Evolutionary conservation across 2,888 invertebrate genomes (phyloP).

Genomic region (Tipula helvola): DNA sequence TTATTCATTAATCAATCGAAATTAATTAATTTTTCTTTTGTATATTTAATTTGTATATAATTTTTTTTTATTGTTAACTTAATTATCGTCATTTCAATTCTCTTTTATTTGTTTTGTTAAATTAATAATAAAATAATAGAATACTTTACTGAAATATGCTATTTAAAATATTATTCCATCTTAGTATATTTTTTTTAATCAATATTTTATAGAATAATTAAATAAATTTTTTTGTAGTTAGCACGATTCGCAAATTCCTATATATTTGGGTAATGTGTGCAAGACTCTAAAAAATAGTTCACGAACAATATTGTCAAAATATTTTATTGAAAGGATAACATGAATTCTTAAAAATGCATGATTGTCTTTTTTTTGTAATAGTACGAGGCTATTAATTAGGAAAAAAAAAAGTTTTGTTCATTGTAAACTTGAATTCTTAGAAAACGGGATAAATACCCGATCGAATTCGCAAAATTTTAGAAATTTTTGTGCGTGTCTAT

Average conservation of each 20-base stretch:
- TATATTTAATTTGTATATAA: neutral
- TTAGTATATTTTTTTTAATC: neutral
- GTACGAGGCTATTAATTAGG: neutral
- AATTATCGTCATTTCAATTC: conserved; percentile 4
- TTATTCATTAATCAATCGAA: neutral
- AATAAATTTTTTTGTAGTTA: neutral
- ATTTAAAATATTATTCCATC: neutral
- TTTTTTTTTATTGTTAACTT: neutral
- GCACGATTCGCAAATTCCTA: neutral
- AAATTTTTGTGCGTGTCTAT: neutral
- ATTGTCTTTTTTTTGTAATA: neutral
- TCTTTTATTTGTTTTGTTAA: neutral
- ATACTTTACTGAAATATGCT: neutral
- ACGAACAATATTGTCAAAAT: neutral
- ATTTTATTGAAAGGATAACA: neutral
- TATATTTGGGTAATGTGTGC: neutral
- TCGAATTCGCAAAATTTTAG: neutral
- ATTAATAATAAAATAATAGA: neutral
- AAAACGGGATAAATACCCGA: neutral
- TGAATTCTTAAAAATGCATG: neutral
- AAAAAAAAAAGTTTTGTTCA: neutral
- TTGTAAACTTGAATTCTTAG: neutral
- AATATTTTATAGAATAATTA: neutral
- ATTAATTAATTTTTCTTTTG: neutral
- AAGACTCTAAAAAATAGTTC: neutral